Base-by-base conservation (phyloP, 2,888 invertebrate genomes). In the Acleris holmiana region DNA sequence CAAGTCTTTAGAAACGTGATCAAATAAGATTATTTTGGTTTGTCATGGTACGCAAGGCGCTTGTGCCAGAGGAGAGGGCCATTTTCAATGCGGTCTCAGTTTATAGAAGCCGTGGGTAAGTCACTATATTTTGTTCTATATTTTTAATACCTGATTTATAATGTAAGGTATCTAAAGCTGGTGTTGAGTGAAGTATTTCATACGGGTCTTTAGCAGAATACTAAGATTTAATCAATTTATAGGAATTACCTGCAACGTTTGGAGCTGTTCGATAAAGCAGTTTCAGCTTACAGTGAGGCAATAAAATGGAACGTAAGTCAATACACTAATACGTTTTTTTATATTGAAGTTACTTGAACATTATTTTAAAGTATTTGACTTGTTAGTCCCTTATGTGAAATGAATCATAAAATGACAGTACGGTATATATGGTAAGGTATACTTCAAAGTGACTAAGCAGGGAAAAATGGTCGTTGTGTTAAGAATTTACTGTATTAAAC, bases 201-300 rank as follows among this genome's bases (percentile, higher is more conserved):
- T 35, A 4, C 13, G 4, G 10, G 35, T 2, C 15, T 40, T 4
- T 53, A 18, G 53, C 18, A 35, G 21, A 17, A 21, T 15, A 19
- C 40, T 17, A 51, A 29, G 18, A 29, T 51, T 17, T 7, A 23
- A 17, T 17, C 10, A 13, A 15, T 58, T 58, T 49, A 5, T 41
- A 92, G 91, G 69, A 87, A 91, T 83, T 90, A 90, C 72, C 84
- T 92, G 74, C 90, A 90, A 74, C 88, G 89, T 60, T 75, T 88
- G 68, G 91, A 92, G 74, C 82, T 78, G 53, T 92, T 91, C 60
- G 91, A 91, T 75, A 90, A 88, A 73, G 86, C 91, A 61, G 89
- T 88, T 77, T 80, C 82, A 62, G 85, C 91, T 25, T 91, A 91
- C 79, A 86, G 85, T 68, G 91, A 91, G 74, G 91, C 91, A 61